Evolutionary conservation across 2,113 vertebrate species (phyloP).

Genomic region (Anseranas semipalmata): DNA sequence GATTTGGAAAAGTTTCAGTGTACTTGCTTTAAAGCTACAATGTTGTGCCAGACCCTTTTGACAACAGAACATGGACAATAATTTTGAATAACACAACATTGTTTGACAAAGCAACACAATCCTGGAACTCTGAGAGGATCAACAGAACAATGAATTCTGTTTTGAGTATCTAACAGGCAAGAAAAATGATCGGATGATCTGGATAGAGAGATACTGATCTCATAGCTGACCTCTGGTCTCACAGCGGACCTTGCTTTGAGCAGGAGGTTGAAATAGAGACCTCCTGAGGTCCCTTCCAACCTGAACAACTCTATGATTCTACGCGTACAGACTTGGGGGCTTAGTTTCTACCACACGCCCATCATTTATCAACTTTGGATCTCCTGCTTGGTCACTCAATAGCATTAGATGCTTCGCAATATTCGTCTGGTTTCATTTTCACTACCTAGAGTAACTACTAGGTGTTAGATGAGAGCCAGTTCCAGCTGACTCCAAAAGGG

Average conservation of each 20-base stretch:
- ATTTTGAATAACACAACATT: background rate
- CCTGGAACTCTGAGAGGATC: background rate
- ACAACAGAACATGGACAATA: background rate
- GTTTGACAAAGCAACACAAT: background rate
- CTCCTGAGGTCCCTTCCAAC: background rate
- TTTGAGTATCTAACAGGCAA: background rate
- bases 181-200: background rate
- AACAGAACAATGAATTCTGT: background rate
- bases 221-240: background rate
- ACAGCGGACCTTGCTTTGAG: background rate
- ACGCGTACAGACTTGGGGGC: rapidly evolving
- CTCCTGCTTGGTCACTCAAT: background rate
- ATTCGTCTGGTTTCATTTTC: background rate
- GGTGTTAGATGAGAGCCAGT: background rate
- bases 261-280: background rate
- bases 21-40: background rate
- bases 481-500: background rate
- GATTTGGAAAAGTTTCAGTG: background rate
- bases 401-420: background rate
- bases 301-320: background rate
- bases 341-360: background rate
- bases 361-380: background rate
- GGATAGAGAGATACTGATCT: background rate
- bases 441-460: background rate
- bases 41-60: background rate